phyloP scores from a whole-genome alignment of 2,888 invertebrate species.

The Tenthredo notha region DNA sequence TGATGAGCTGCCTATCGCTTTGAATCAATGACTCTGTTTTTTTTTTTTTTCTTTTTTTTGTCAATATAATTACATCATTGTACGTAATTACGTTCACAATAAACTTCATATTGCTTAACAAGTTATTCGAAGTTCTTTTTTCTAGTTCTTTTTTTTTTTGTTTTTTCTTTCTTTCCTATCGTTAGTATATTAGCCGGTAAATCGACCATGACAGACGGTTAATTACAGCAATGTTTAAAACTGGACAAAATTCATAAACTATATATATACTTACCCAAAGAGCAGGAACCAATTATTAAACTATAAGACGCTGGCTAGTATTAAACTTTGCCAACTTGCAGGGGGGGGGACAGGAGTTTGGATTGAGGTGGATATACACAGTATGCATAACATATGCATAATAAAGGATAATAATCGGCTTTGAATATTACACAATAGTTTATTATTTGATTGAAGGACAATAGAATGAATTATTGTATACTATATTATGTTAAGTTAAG shows the following conservation, averaged over 20 bases:
- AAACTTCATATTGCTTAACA: not conserved
- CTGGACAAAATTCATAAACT: not conserved
- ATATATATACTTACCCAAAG: not conserved
- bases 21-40: slow-evolving; percentile 21
- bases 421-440: not conserved
- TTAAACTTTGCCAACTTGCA: not conserved
- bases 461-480: not conserved
- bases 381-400: not conserved
- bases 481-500: not conserved
- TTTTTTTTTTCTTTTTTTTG: not conserved
- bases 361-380: not conserved
- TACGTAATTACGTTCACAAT: not conserved
- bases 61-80: slow-evolving; percentile 15
- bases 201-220: not conserved
- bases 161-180: not conserved
- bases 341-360: not conserved
- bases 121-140: not conserved
- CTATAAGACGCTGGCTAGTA: not conserved
- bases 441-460: slow-evolving; percentile 1
- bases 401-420: not conserved
- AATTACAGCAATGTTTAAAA: not conserved
- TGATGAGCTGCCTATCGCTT: slow-evolving; percentile 1
- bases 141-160: not conserved
- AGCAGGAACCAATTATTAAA: not conserved
- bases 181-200: not conserved